These are phyloP conservation scores for Eumaeus atala DNA, from an alignment of 1,140 invertebrate species.

Conservation along the genomic window DNA sequence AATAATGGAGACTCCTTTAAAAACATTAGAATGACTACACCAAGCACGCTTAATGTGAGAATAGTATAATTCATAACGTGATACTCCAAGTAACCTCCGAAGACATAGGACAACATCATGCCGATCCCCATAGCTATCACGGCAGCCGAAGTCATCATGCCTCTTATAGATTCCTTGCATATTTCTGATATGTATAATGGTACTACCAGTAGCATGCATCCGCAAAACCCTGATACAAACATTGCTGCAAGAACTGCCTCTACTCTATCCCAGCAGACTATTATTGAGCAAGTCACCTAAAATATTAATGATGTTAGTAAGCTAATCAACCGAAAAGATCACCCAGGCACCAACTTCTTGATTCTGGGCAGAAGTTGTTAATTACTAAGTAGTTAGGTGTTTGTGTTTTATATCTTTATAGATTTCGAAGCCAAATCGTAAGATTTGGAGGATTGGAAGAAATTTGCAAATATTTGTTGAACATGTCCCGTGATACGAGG, in stretches of 20 bases:
- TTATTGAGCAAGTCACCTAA: slow-evolving; percentile 38
- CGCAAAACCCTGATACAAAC: slow-evolving; percentile 39
- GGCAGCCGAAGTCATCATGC: slow-evolving; percentile 36
- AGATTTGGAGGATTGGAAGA: too few relatives aligned
- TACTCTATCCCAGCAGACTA: slow-evolving; percentile 30
- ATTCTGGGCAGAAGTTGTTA: too few relatives aligned
- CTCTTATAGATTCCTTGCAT: slow-evolving; percentile 44
- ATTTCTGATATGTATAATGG: slow-evolving; percentile 44
- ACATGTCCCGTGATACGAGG: too few relatives aligned
- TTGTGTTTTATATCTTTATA: too few relatives aligned
- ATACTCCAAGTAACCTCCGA: slow-evolving; percentile 40
- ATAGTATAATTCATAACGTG: slow-evolving; percentile 37
- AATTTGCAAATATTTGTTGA: too few relatives aligned
- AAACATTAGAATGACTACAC: slow-evolving; percentile 22
- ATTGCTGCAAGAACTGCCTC: slow-evolving; percentile 35
- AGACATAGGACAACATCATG: slow-evolving; percentile 37
- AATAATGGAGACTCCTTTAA: slow-evolving; percentile 42
- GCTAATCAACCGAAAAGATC: too few relatives aligned
- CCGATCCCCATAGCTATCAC: slow-evolving; percentile 43
- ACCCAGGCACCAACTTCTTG: too few relatives aligned
- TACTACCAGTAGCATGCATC: slow-evolving; percentile 31
- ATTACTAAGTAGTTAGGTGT: too few relatives aligned
- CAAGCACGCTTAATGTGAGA: slow-evolving; percentile 27
- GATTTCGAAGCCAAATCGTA: too few relatives aligned
- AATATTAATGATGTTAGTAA: not conserved